Percentiles rank a stretch among this genome's conserved stretches.
phyloP scores from a whole-genome alignment of 2,797 vertebrate species.

The Denticeps clupeoides region DNA sequence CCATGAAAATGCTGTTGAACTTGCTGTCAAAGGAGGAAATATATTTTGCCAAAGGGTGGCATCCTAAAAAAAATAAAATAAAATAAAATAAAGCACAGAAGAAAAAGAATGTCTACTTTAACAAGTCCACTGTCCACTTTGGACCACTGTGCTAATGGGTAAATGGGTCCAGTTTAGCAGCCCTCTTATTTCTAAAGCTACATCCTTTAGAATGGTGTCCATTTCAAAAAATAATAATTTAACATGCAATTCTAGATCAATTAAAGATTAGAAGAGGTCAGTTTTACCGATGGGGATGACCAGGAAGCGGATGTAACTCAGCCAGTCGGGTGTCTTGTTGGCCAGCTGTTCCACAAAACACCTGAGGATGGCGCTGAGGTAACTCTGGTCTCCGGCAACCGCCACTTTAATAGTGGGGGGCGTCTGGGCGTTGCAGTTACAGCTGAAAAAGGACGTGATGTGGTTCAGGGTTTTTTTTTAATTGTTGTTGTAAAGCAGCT shows the following conservation, averaged over 20 bases:
- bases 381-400: conserved; percentile 67
- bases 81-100: background rate
- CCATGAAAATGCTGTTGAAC: conserved; percentile 71
- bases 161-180: too few relatives aligned
- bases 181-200: too few relatives aligned
- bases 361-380: conserved; percentile 68
- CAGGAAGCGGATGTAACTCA: conserved; percentile 70
- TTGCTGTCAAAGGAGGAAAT: conserved; percentile 67
- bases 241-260: too few relatives aligned
- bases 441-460: conserved; percentile 51
- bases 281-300: conserved; percentile 64
- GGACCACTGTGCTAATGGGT: too few relatives aligned
- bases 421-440: conserved; percentile 72
- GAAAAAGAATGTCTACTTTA: background rate
- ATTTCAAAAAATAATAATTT: too few relatives aligned
- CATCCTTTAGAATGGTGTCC: too few relatives aligned
- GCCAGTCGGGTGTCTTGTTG: conserved; percentile 74
- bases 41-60: conserved; percentile 68
- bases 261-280: too few relatives aligned
- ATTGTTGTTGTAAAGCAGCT: too few relatives aligned
- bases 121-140: too few relatives aligned
- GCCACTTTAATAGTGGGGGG: conserved; percentile 71
- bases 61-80: too few relatives aligned
- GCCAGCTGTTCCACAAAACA: conserved; percentile 75
- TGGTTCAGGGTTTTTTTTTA: too few relatives aligned